A percentile compares a stretch with the other conserved stretches of the same genome.
Conservation (phyloP, 37 sponge, comb jelly and placozoan species). For the Ephydatia muelleri region DNA sequence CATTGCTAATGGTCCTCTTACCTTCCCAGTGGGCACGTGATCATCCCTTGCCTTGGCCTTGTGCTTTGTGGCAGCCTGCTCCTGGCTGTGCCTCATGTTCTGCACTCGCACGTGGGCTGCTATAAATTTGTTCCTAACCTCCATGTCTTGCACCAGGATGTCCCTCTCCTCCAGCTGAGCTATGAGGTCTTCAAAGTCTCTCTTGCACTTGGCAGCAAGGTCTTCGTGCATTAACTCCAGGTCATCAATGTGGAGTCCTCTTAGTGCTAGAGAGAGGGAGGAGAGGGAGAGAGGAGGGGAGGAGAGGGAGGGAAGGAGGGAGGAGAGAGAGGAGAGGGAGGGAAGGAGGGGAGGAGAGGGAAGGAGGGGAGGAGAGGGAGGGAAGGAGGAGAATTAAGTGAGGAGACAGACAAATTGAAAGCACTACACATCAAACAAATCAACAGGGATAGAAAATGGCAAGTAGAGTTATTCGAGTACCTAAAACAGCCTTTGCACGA, state of each 20-base stretch:
- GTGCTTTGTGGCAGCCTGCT: conserved; percentile 1
- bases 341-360: background rate
- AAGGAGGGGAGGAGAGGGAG: background rate
- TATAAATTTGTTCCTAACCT: conserved; percentile 54
- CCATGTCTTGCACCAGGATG: conserved; percentile 8
- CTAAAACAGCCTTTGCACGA: conserved; percentile 25
- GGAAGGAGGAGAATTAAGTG: background rate
- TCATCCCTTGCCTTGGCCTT: background rate
- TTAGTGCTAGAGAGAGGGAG: conserved; percentile 21
- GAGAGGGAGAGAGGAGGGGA: background rate
- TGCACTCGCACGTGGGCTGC: conserved; percentile 40
- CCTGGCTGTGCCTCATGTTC: background rate
- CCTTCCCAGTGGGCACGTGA: background rate
- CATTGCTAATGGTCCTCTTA: background rate
- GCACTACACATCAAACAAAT: too few relatives aligned
- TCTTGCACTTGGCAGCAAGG: conserved; percentile 39
- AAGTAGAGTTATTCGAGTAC: background rate
- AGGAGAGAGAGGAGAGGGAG: background rate
- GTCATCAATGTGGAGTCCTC: conserved; percentile 32
- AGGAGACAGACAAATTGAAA: too few relatives aligned
- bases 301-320: background rate
- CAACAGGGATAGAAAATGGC: background rate
- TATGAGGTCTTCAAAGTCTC: conserved; percentile 38
- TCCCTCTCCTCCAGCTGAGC: conserved; percentile 37
- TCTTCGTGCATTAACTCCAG: conserved; percentile 49